Base-by-base conservation (phyloP, 2,888 invertebrate species). In the Rosalia funebris region DNA sequence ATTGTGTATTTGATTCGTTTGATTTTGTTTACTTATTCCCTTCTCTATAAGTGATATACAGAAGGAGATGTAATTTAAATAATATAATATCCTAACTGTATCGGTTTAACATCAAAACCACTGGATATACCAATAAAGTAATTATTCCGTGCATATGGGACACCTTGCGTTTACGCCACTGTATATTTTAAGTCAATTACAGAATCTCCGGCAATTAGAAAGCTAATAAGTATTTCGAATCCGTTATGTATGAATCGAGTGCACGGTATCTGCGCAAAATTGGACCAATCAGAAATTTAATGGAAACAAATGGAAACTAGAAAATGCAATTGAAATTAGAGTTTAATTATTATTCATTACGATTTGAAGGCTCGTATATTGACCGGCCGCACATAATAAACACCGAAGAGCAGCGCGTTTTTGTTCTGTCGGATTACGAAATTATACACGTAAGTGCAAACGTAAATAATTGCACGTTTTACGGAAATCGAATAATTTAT, bases 181-280 rank as follows among this genome's bases (percentile, higher is more conserved):
- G n/a, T n/a, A 34, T 34, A 54, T 55, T 56, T 55, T 50, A 37
- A 50, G 42, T 12, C 46, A 46, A 50, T 56, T 52, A 60, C 45
- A 52, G 19, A 16, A 56, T 20, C 37, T 45, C 56, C 19, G 20
- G 50, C 56, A 39, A 16, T 60, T 60, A 60, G 60, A 57, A 60
- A 60, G 60, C 56, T 60, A 56, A 52, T 55, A 60, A 55, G 54
- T 52, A 46, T 52, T 52, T 52, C 46, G 39, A 60, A 39, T 56
- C 60, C 60, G 56, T 46, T 60, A 52, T 44, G 17, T 53, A 42
- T 19, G 12, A 44, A 54, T 54, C 20, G 54, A 34, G 31, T 34
- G 50, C 44, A 25, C 44, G 39, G 25, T 44, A 37, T 39, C 42
- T 47, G 42, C 34, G 39, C 54, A 44, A 59, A 59, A 46, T 53